These are phyloP conservation scores for Dicyrtomina minuta DNA, from an alignment of 2,888 invertebrate genomes.

Conservation along the genomic window DNA sequence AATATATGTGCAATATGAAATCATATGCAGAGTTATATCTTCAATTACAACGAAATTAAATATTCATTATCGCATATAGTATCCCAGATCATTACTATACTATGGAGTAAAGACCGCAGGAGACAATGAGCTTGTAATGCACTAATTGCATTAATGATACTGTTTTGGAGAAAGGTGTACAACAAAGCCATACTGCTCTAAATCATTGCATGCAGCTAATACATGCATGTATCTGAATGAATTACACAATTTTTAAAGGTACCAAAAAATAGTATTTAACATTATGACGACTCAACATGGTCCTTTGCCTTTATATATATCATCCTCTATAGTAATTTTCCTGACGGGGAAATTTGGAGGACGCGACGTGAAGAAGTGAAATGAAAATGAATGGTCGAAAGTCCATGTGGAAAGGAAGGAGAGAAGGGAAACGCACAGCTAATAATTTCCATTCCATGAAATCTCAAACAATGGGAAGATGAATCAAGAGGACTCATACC, in stretches of 20 bases:
- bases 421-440: background rate
- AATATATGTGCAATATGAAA: too few relatives aligned
- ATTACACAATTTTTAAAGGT: too few relatives aligned
- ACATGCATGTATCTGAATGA: too few relatives aligned
- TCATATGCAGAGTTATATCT: background rate
- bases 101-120: too few relatives aligned
- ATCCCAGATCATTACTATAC: background rate
- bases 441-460: conserved; percentile 3
- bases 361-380: background rate
- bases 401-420: background rate
- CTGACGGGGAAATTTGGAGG: too few relatives aligned
- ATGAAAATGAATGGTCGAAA: background rate
- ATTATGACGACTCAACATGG: too few relatives aligned
- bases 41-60: conserved; percentile 5
- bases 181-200: too few relatives aligned
- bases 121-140: background rate
- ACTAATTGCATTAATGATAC: background rate
- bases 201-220: too few relatives aligned
- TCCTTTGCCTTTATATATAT: too few relatives aligned
- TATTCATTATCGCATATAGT: background rate
- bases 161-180: background rate
- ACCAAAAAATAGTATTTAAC: too few relatives aligned
- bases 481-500: conserved; percentile 22
- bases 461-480: conserved; percentile 23
- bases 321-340: too few relatives aligned